A percentile compares a stretch with the other conserved stretches of the same genome.
Conservation (phyloP, 2,888 invertebrate genomes). For the Drosophila acutilabella region DNA sequence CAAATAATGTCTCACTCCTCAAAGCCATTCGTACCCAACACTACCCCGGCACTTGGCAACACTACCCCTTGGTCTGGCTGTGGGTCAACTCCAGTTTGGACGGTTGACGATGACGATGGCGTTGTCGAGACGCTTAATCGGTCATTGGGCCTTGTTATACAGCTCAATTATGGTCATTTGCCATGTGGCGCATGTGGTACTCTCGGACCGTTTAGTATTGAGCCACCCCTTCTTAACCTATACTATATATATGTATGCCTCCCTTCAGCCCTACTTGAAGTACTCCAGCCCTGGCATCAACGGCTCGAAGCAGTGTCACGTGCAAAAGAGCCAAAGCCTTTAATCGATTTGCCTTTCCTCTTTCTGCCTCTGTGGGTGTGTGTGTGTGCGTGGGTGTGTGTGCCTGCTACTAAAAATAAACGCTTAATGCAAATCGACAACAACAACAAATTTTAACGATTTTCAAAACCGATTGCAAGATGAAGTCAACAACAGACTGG, state of each 20-base stretch:
- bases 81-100: constrained; percentile 36
- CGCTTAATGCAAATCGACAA: constrained; percentile 65
- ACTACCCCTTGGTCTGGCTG: neutral
- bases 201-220: constrained; percentile 22
- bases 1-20: neutral
- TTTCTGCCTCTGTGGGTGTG: constrained; percentile 41
- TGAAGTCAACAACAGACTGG: constrained; percentile 49
- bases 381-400: constrained; percentile 14
- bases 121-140: constrained; percentile 63
- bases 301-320: constrained; percentile 48
- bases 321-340: constrained; percentile 63
- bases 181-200: constrained; percentile 72
- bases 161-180: constrained; percentile 78
- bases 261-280: neutral
- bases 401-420: constrained; percentile 68
- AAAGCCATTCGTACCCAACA: neutral
- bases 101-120: constrained; percentile 2
- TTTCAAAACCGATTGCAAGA: constrained; percentile 44
- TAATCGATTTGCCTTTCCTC: constrained; percentile 70
- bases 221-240: constrained; percentile 49
- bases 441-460: constrained; percentile 34
- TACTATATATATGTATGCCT: neutral
- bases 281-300: neutral
- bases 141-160: constrained; percentile 80
- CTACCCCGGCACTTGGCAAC: too few relatives aligned